These are phyloP conservation scores for Rachycentron canadum DNA, from an alignment of 2,797 vertebrate species.

Conservation along the genomic window DNA sequence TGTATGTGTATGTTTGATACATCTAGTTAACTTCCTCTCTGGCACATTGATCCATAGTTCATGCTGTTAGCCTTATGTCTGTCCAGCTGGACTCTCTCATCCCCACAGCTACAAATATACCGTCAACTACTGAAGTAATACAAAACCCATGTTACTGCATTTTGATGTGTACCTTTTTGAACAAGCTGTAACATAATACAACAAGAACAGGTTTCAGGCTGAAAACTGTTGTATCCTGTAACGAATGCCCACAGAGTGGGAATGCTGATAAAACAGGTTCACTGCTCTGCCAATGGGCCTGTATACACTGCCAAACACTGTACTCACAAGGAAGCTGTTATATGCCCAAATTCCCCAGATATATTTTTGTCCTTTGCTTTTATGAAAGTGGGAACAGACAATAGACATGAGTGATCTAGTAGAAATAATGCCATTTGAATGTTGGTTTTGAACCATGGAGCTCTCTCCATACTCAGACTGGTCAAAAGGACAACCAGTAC, in stretches of 20 bases:
- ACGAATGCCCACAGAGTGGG: slow-evolving; percentile 3
- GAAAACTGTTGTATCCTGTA: slow-evolving; percentile 3
- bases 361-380: slow-evolving; percentile 31
- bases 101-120: slow-evolving; percentile 70
- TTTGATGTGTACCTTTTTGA: slow-evolving; percentile 34
- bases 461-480: too few relatives aligned
- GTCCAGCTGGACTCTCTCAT: slow-evolving; percentile 83
- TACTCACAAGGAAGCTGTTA: slow-evolving; percentile 23
- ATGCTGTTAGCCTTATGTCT: slow-evolving; percentile 86
- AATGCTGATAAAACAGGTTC: slow-evolving; percentile 37
- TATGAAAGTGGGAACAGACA: background rate
- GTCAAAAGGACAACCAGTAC: too few relatives aligned
- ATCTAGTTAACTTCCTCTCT: slow-evolving; percentile 83
- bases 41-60: slow-evolving; percentile 73
- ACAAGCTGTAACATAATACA: background rate
- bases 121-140: slow-evolving; percentile 62
- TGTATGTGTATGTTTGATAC: slow-evolving; percentile 72
- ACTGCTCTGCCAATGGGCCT: slow-evolving; percentile 32
- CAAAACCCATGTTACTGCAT: slow-evolving; percentile 49
- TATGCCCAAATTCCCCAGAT: slow-evolving; percentile 27
- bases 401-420: too few relatives aligned
- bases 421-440: too few relatives aligned
- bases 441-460: too few relatives aligned
- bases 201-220: background rate
- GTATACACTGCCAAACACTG: slow-evolving; percentile 45